A percentile compares a stretch with the other conserved stretches of the same genome.
Conservation (phyloP, 2,888 invertebrate genomes). For the Caenorhabditis sp. region DNA sequence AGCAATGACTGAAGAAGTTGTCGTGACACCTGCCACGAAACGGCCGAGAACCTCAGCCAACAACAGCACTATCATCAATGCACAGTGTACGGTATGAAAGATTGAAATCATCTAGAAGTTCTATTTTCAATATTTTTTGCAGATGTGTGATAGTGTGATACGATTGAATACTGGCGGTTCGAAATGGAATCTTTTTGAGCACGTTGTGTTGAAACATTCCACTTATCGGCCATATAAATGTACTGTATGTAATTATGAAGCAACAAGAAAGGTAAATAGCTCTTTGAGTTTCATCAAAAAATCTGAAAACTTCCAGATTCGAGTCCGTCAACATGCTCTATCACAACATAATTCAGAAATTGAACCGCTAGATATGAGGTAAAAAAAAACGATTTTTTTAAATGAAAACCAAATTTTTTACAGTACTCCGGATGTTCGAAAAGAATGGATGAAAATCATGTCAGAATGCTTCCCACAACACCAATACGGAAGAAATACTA, state of each 20-base stretch:
- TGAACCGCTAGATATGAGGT: conserved; percentile 35
- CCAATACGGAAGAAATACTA: conserved; percentile 20
- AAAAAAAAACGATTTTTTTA: background rate
- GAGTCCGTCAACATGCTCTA: conserved; percentile 33
- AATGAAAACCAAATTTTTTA: conserved; percentile 1
- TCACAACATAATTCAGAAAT: conserved; percentile 27
- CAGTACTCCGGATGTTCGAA: conserved; percentile 38
- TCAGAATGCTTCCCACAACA: conserved; percentile 37
- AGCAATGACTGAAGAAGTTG: conserved; percentile 7
- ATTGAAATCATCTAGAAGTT: too few relatives aligned
- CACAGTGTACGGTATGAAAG: background rate
- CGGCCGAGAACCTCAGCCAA: background rate
- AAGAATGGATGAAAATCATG: conserved; percentile 34
- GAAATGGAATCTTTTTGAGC: conserved; percentile 48
- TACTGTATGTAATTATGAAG: conserved; percentile 27
- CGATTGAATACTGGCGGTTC: conserved; percentile 39
- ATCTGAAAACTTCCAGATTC: conserved; percentile 1
- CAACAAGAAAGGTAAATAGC: conserved; percentile 23
- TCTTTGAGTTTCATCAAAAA: background rate
- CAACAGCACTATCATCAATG: background rate
- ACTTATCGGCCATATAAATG: conserved; percentile 38
- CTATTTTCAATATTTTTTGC: conserved; percentile 6
- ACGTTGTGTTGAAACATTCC: conserved; percentile 45
- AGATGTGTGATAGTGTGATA: conserved; percentile 2
- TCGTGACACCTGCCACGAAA: conserved; percentile 13